Evolutionary conservation across 2,888 invertebrate genomes (phyloP).

Genomic region (Phortica magna): DNA sequence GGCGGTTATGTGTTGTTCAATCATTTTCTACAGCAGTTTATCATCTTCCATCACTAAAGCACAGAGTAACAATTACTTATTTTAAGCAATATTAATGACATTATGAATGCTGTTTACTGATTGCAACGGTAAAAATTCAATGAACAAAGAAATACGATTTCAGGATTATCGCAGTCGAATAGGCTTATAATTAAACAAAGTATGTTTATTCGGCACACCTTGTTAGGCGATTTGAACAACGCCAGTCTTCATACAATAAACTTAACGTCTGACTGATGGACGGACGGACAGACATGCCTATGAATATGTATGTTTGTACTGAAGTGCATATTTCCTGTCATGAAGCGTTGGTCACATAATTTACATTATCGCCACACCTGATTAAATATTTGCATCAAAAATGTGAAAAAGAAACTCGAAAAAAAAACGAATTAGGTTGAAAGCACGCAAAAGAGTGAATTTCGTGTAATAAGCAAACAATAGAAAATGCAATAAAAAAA

Average conservation of each 20-base stretch:
- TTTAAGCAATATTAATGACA: too few relatives aligned
- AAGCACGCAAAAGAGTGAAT: not conserved
- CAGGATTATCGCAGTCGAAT: too few relatives aligned
- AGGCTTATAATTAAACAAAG: not conserved
- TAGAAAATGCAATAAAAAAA: constrained; percentile 46
- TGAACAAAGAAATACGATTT: too few relatives aligned
- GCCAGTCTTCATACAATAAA: not conserved
- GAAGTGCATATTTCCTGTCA: constrained; percentile 14
- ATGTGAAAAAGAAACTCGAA: not conserved
- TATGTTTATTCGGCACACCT: not conserved
- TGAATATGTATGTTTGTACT: not conserved
- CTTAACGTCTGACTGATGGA: not conserved
- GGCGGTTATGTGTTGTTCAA: too few relatives aligned
- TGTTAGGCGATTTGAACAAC: too few relatives aligned
- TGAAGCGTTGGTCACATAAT: not conserved
- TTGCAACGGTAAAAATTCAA: too few relatives aligned
- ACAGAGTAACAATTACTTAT: too few relatives aligned
- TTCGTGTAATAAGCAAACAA: constrained; percentile 13
- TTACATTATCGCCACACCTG: constrained; percentile 14
- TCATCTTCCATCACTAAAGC: too few relatives aligned
- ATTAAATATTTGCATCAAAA: constrained; percentile 20
- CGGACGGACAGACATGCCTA: too few relatives aligned
- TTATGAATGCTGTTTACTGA: too few relatives aligned
- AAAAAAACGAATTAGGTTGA: not conserved
- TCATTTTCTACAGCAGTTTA: too few relatives aligned